A percentile compares a stretch with the other conserved stretches of the same genome.
Evolutionary conservation across 2,113 vertebrate genomes (phyloP).

Genomic region (Diadophis punctatus): DNA sequence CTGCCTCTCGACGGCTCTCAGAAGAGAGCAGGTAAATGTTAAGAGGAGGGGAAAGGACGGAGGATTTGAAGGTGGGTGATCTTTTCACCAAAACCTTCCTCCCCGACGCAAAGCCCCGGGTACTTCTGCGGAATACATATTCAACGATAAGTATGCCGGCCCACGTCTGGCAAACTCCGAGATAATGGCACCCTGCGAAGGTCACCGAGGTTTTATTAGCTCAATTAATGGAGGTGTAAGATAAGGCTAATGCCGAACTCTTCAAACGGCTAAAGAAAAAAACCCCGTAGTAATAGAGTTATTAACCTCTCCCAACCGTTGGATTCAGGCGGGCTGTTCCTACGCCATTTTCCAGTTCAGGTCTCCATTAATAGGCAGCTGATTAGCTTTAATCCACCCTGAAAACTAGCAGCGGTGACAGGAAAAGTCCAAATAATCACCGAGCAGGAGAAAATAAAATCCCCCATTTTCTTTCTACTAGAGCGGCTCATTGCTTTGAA

Average conservation of each 20-base stretch:
- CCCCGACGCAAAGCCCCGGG: slow-evolving; percentile 32
- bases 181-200: slow-evolving; percentile 74
- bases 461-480: slow-evolving; percentile 23
- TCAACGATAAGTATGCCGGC: slow-evolving; percentile 80
- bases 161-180: slow-evolving; percentile 78
- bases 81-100: slow-evolving; percentile 29
- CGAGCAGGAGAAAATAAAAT: slow-evolving; percentile 31
- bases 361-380: slow-evolving; percentile 81
- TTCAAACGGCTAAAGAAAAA: slow-evolving; percentile 82
- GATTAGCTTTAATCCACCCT: slow-evolving; percentile 76
- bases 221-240: slow-evolving; percentile 98
- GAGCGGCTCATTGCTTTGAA: neutral
- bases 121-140: slow-evolving; percentile 38
- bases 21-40: slow-evolving; percentile 21
- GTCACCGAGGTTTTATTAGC: slow-evolving; percentile 90
- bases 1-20: slow-evolving; percentile 9
- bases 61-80: neutral
- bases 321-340: slow-evolving; percentile 64
- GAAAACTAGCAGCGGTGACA: slow-evolving; percentile 68
- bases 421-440: slow-evolving; percentile 59
- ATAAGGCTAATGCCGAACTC: slow-evolving; percentile 83
- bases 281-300: slow-evolving; percentile 95
- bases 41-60: slow-evolving; percentile 11
- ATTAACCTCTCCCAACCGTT: slow-evolving; percentile 89
- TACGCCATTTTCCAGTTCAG: slow-evolving; percentile 76